These are phyloP conservation scores for Diacarnus erythraeanus DNA, from an alignment of 37 sponge, comb jelly and placozoan species.

Conservation along the genomic window DNA sequence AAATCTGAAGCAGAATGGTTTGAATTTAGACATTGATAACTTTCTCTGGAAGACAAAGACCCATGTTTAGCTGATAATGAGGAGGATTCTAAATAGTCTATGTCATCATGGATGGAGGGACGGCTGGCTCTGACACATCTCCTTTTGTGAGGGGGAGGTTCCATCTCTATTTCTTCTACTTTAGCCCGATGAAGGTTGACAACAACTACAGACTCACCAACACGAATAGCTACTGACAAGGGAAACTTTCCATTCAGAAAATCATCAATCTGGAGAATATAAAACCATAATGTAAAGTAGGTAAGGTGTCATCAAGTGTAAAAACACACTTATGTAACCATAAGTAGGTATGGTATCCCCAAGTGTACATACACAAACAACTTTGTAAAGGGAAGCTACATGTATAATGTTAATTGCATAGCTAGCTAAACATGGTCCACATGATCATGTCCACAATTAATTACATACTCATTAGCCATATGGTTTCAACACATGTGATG, in stretches of 20 bases:
- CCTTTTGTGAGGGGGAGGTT: slow-evolving; percentile 48
- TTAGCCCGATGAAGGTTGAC: slow-evolving; percentile 70
- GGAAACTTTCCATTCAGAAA: slow-evolving; percentile 68
- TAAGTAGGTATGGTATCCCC: too few species aligned
- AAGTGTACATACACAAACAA: too few species aligned
- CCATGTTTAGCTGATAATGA: background rate
- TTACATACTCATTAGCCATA: background rate
- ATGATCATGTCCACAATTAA: too few species aligned
- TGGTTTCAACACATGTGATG: background rate
- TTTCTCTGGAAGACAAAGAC: background rate
- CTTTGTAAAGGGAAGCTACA: too few species aligned
- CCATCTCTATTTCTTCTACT: slow-evolving; percentile 61
- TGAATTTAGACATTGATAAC: background rate
- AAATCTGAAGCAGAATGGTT: slow-evolving; percentile 2
- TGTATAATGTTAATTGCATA: too few species aligned
- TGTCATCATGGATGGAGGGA: slow-evolving; percentile 3
- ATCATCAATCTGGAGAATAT: slow-evolving; percentile 62
- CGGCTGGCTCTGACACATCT: slow-evolving; percentile 21
- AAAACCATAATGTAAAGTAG: slow-evolving; percentile 3
- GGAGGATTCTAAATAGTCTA: slow-evolving; percentile 8
- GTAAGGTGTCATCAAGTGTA: background rate
- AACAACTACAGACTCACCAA: slow-evolving; percentile 71
- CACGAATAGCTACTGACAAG: slow-evolving; percentile 64
- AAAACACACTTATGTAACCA: too few species aligned
- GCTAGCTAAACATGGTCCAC: too few species aligned